Evolutionary conservation across 2,888 invertebrate genomes (phyloP).

Genomic region (Incurvaria masculella): DNA sequence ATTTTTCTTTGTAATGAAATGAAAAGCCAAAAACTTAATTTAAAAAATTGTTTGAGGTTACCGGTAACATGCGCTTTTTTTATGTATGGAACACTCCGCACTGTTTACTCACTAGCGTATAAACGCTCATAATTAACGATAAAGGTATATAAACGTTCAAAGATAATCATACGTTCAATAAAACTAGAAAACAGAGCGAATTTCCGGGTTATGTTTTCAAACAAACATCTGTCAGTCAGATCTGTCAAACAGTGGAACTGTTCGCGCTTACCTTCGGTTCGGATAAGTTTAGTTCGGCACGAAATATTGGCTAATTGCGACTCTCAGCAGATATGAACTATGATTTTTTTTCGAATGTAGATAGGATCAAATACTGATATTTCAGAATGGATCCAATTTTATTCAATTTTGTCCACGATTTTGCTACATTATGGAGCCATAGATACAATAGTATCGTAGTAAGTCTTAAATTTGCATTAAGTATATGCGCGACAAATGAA

Average conservation of each 20-base stretch:
- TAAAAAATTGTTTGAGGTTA: neutral
- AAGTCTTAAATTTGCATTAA: too few species aligned
- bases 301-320: conserved; percentile 1
- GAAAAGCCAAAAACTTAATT: conserved; percentile 1
- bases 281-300: neutral
- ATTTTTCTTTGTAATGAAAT: neutral
- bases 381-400: conserved; percentile 1
- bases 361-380: too few species aligned
- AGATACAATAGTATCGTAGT: conserved; percentile 8
- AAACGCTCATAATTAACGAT: conserved; percentile 2
- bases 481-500: too few species aligned
- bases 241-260: too few species aligned
- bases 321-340: neutral
- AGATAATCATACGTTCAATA: neutral
- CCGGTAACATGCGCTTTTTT: neutral
- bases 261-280: neutral
- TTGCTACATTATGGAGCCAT: neutral
- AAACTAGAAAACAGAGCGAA: neutral
- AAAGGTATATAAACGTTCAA: neutral
- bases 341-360: neutral
- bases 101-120: neutral
- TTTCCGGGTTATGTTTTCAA: conserved; percentile 1
- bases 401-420: neutral
- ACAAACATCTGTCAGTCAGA: neutral
- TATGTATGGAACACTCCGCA: neutral